These are phyloP conservation scores for Ceyx cyanopectus DNA, from an alignment of 2,113 vertebrate species.

Conservation along the genomic window DNA sequence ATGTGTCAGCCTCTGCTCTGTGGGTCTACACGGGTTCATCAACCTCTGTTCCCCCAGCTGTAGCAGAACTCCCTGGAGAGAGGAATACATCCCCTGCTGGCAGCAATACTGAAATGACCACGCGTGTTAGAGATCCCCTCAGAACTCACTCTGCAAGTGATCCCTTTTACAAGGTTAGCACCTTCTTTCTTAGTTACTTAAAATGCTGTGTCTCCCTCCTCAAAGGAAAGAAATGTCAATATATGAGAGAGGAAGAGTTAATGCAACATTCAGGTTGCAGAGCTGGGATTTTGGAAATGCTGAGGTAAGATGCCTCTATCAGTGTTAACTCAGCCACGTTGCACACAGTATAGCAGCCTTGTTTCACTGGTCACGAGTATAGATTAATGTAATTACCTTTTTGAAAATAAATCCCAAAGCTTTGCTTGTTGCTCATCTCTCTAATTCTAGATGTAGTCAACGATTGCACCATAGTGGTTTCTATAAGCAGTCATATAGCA, in stretches of 20 bases:
- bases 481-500: neutral
- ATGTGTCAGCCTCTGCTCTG: neutral
- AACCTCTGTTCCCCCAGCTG: neutral
- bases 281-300: slow-evolving; percentile 34
- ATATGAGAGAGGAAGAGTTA: slow-evolving; percentile 9
- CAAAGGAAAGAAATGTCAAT: slow-evolving; percentile 37
- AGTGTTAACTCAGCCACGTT: slow-evolving; percentile 4
- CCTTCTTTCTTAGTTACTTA: neutral
- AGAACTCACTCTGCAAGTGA: neutral
- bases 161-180: neutral
- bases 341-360: neutral
- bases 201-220: slow-evolving; percentile 20
- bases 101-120: neutral
- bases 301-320: neutral
- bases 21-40: neutral
- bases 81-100: neutral
- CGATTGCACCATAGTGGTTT: neutral
- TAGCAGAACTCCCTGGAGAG: neutral
- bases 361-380: neutral
- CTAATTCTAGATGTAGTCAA: neutral
- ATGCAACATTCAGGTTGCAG: slow-evolving; percentile 15
- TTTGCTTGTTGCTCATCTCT: neutral
- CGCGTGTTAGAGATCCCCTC: neutral
- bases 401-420: neutral
- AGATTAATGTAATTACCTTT: neutral